Evolutionary conservation across 2,797 vertebrate genomes (phyloP).

Genomic region (Sebastes miniatus): DNA sequence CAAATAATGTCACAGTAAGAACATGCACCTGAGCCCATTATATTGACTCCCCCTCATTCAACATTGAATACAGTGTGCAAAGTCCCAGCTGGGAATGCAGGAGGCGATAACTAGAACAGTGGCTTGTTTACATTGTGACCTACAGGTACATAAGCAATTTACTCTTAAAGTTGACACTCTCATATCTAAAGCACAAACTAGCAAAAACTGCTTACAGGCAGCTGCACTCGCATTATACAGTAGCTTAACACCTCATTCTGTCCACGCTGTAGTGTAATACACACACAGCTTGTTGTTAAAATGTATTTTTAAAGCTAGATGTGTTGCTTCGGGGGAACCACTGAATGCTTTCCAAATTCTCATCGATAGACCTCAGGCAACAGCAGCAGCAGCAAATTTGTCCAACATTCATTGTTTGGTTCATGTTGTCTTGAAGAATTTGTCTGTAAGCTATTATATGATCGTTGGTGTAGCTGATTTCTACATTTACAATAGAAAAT

Average conservation of each 20-base stretch:
- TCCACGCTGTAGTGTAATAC: slow-evolving; percentile 9
- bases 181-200: background rate
- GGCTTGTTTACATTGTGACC: background rate
- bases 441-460: background rate
- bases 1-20: background rate
- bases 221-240: slow-evolving; percentile 1
- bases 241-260: slow-evolving; percentile 2
- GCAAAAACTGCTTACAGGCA: background rate
- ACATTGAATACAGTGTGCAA: background rate
- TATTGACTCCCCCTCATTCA: background rate
- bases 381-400: background rate
- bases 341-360: background rate
- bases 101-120: background rate
- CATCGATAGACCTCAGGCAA: background rate
- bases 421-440: background rate
- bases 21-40: background rate
- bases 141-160: background rate
- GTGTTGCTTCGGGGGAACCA: slow-evolving; percentile 2
- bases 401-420: background rate
- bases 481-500: background rate
- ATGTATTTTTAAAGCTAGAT: slow-evolving; percentile 36
- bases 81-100: background rate
- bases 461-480: background rate
- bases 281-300: slow-evolving; percentile 19
- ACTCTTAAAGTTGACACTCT: background rate